A percentile compares a stretch with the other conserved stretches of the same genome.
phyloP scores from a whole-genome alignment of 2,797 vertebrate species.

The Coendou prehensilis region DNA sequence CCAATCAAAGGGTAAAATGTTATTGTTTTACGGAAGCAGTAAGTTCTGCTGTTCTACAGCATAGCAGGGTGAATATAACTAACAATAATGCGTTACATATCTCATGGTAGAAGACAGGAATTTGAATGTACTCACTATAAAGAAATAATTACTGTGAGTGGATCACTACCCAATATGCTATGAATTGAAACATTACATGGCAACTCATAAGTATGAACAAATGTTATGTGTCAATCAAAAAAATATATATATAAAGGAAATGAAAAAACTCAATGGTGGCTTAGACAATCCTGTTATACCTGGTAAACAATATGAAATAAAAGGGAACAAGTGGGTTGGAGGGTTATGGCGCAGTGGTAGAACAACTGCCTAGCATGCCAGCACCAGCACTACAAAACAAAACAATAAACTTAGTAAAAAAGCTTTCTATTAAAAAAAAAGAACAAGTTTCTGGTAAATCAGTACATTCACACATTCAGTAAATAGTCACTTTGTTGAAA shows the following conservation, averaged over 20 bases:
- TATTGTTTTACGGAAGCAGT: background rate
- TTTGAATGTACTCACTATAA: background rate
- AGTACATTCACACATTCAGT: constrained; percentile 18
- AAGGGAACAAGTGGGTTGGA: background rate
- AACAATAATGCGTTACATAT: background rate
- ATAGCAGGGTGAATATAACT: background rate
- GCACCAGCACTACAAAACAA: background rate
- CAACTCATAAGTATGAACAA: background rate
- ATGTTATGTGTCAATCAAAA: background rate
- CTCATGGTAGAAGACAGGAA: background rate
- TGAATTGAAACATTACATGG: background rate
- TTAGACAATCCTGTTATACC: constrained; percentile 65
- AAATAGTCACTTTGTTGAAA: constrained; percentile 46
- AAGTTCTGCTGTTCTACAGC: background rate
- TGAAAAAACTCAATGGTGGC: constrained; percentile 19
- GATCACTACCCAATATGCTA: background rate
- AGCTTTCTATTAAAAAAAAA: constrained; percentile 24
- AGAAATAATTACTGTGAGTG: background rate
- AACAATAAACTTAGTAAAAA: background rate
- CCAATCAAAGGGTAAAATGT: background rate
- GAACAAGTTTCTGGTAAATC: constrained; percentile 51
- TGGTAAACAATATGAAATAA: constrained; percentile 39
- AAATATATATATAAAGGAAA: background rate
- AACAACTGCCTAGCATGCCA: background rate
- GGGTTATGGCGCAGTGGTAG: background rate